Evolutionary conservation across 1,140 invertebrate species (phyloP).

Genomic region (Drosophila baimaii): DNA sequence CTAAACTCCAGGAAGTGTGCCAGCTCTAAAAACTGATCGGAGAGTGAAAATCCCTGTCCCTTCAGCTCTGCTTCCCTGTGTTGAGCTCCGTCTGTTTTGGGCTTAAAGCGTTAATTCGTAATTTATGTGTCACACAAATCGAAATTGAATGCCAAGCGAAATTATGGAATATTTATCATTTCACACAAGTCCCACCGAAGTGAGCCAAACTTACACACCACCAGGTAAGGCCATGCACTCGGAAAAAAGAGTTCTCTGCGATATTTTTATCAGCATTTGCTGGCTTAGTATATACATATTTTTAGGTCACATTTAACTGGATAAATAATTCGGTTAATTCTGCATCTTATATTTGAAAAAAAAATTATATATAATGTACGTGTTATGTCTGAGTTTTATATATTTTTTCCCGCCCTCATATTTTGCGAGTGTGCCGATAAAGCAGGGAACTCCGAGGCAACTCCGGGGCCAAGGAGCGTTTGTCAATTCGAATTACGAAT

Average conservation of each 20-base stretch:
- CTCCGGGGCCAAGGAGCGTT: conserved; percentile 56
- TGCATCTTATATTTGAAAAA: too few relatives aligned
- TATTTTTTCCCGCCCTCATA: too few relatives aligned
- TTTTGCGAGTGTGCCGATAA: neutral
- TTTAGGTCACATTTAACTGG: too few relatives aligned
- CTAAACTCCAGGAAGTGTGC: conserved; percentile 25
- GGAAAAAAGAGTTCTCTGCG: neutral
- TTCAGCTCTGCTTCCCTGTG: neutral
- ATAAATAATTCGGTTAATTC: too few relatives aligned
- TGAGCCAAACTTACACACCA: conserved; percentile 22
- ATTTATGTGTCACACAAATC: conserved; percentile 84
- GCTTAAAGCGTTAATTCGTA: conserved; percentile 84
- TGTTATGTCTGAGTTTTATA: neutral
- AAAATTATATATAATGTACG: too few relatives aligned
- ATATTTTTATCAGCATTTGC: too few relatives aligned
- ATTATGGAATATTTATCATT: conserved; percentile 84
- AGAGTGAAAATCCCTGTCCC: neutral
- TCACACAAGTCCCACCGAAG: conserved; percentile 42
- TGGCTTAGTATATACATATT: too few relatives aligned
- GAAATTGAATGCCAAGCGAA: conserved; percentile 84
- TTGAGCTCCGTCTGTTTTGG: conserved; percentile 38
- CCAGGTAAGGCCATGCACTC: conserved; percentile 8
- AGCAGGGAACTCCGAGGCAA: conserved; percentile 14
- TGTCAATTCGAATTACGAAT: conserved; percentile 84
- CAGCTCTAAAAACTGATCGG: conserved; percentile 45